Conservation (phyloP, 2,113 vertebrate species). For the Alosa alosa region DNA sequence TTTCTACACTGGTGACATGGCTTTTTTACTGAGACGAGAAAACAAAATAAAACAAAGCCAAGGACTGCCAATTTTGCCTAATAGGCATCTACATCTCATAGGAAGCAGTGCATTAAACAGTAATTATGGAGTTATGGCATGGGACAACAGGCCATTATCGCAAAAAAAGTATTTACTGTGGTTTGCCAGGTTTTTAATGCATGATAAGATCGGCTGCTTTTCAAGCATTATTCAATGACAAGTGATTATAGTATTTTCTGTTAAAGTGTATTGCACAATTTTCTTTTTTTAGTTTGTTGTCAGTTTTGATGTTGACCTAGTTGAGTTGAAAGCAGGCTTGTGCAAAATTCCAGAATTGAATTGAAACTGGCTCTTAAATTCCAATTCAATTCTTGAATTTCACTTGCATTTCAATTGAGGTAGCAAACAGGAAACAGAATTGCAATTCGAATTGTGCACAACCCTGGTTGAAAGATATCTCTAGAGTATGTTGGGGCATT, state of each 20-base stretch:
- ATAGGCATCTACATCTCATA: neutral
- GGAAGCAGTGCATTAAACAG: neutral
- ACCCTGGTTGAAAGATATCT: neutral
- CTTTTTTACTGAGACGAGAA: constrained; percentile 56
- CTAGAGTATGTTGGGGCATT: neutral
- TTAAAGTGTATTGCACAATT: neutral
- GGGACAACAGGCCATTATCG: neutral
- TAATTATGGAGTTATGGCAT: neutral
- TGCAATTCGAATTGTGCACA: too few species aligned
- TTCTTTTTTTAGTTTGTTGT: neutral
- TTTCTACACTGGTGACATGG: constrained; percentile 76
- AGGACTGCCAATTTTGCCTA: neutral
- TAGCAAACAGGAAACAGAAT: too few species aligned
- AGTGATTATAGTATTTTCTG: neutral
- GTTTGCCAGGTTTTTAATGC: neutral
- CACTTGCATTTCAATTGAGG: too few species aligned
- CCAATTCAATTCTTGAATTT: too few species aligned
- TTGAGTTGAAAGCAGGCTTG: neutral
- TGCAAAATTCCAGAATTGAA: too few species aligned
- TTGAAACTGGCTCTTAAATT: too few species aligned
- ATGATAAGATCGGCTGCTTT: neutral
- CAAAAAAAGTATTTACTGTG: neutral
- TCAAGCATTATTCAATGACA: neutral
- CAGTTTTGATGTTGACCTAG: neutral
- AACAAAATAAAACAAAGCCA: neutral